Evolutionary conservation across 2,113 vertebrate species (phyloP).

Genomic region (Tiliqua scincoides): DNA sequence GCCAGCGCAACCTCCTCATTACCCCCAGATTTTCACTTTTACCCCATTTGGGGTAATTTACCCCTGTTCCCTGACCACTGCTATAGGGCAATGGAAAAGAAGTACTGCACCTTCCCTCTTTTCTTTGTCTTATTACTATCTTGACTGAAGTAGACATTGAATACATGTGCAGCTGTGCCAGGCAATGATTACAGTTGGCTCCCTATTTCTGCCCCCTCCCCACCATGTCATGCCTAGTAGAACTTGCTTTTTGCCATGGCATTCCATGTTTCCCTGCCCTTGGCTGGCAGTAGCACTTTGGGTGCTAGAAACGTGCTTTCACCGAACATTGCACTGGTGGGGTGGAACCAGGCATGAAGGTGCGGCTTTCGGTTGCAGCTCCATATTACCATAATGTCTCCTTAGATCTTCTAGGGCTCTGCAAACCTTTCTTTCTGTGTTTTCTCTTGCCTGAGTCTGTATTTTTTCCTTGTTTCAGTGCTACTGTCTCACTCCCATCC

Average conservation of each 20-base stretch:
- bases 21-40: no score
- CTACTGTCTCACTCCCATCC: not conserved
- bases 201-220: no score
- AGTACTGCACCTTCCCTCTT: not conserved
- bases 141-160: not conserved
- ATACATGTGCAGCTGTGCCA: not conserved
- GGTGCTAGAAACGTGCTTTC: not conserved
- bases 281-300: not conserved
- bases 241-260: not conserved
- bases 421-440: slow-evolving; percentile 25
- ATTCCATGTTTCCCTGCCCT: not conserved
- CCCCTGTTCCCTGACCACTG: no score
- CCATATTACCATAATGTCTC: not conserved
- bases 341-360: not conserved
- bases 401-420: slow-evolving; percentile 17
- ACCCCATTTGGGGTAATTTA: no score
- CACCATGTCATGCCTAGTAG: no score
- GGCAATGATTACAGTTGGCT: accelerated
- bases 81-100: not conserved
- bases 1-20: no score
- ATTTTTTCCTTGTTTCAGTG: not conserved
- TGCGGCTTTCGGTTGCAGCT: not conserved
- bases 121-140: not conserved
- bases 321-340: no score
- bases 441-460: not conserved